These are phyloP conservation scores for Galbula dea DNA, from an alignment of 2,113 vertebrate species.

Conservation along the genomic window DNA sequence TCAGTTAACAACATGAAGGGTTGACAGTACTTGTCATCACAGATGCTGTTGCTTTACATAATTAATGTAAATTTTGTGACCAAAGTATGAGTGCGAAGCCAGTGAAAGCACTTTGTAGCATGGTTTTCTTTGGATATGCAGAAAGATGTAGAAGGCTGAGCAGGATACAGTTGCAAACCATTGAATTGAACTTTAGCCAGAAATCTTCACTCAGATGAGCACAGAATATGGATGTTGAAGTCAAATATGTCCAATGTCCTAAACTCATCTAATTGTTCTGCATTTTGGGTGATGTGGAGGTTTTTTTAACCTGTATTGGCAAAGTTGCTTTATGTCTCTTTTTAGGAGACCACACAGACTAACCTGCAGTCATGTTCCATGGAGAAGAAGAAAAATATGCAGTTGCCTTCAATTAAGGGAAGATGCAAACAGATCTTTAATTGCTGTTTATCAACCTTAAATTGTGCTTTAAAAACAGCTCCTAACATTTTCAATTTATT, in stretches of 20 bases:
- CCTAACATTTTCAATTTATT: neutral
- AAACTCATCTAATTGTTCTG: neutral
- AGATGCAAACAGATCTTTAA: constrained; percentile 6
- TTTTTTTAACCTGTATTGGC: neutral
- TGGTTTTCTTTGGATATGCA: neutral
- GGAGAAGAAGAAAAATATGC: constrained; percentile 8
- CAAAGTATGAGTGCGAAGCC: neutral
- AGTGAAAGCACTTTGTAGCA: neutral
- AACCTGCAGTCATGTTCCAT: neutral
- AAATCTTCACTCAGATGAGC: neutral
- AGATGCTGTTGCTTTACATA: neutral
- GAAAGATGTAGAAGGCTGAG: neutral
- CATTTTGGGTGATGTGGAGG: neutral
- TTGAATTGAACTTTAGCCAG: neutral
- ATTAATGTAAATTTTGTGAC: neutral
- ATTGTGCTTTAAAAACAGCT: neutral
- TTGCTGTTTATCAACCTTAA: constrained; percentile 27
- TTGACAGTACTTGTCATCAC: neutral
- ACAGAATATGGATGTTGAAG: neutral
- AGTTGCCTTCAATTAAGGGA: constrained; percentile 17
- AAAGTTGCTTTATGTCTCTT: neutral
- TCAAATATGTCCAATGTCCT: neutral
- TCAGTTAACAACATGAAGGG: neutral
- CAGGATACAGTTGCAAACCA: neutral
- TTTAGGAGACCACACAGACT: neutral